These are phyloP conservation scores for Abramis brama DNA, from an alignment of 2,113 vertebrate species.

Conservation along the genomic window DNA sequence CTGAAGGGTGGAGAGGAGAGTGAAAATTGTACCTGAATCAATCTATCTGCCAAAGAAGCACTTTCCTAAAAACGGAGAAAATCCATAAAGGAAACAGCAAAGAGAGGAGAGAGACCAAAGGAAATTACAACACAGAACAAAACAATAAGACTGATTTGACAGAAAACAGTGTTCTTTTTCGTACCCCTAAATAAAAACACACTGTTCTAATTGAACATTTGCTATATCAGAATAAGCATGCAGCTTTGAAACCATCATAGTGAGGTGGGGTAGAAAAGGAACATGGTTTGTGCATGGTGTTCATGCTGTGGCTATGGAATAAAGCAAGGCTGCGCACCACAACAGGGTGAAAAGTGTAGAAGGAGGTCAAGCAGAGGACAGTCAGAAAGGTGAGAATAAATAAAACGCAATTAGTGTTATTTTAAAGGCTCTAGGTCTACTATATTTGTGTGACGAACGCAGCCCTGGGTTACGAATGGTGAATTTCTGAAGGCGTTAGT, in stretches of 20 bases:
- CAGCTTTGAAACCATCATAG: neutral
- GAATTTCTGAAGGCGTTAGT: neutral
- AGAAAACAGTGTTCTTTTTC: slow-evolving; percentile 81
- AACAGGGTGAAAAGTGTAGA: slow-evolving; percentile 49
- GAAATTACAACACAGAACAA: slow-evolving; percentile 78
- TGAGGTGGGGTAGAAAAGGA: slow-evolving; percentile 73
- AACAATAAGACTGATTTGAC: slow-evolving; percentile 70
- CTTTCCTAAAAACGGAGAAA: slow-evolving; percentile 98
- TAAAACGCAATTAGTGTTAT: neutral
- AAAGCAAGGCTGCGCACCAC: slow-evolving; percentile 60
- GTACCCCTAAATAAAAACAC: slow-evolving; percentile 62
- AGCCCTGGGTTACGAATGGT: neutral
- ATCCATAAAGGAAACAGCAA: slow-evolving; percentile 83
- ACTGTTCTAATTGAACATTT: neutral
- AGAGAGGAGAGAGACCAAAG: slow-evolving; percentile 78
- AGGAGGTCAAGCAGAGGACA: slow-evolving; percentile 66
- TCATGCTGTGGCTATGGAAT: slow-evolving; percentile 47
- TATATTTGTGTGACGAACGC: neutral
- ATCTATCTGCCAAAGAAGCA: slow-evolving; percentile 99
- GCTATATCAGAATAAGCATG: neutral
- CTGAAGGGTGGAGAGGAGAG: slow-evolving; percentile 58
- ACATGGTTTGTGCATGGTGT: slow-evolving; percentile 68
- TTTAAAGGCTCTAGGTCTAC: neutral
- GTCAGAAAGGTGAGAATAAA: slow-evolving; percentile 27
- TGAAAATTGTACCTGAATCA: slow-evolving; percentile 97